Base-by-base conservation (phyloP, 2,113 vertebrate species). In the Tonatia bakeri region DNA sequence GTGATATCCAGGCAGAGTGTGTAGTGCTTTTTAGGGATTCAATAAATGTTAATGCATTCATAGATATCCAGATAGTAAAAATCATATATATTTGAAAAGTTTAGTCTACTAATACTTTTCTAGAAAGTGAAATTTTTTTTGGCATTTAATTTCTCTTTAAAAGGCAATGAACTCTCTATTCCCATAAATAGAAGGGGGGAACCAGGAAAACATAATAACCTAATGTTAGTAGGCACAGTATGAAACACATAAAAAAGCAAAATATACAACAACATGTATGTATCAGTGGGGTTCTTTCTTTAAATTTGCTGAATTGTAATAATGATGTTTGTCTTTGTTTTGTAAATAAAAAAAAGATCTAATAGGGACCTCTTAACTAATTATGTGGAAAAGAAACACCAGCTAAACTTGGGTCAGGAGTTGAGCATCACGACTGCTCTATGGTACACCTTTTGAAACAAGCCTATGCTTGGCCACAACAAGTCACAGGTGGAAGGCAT, bases 241-340 rank as follows among this genome's bases (percentile, higher is more conserved):
- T 69, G 26, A 96, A 95, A 83, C 50, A 93, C 93, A 61, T 84
- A 54, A 69, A 93, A 89, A 83, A 86, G 4, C 38, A 91, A 95
- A 92, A 92, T 64, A 33, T 65, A 83, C 12, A 91, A 73, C 10
- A 85, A n/a, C 13, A 72, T 73, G 33, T 87, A 72, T 73, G 33
- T 87, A 61, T 72, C 80, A 83, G 5, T 36, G n/a, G 26, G 16
- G 0, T 86, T 94, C 20, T 12, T 94, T 91, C 40, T 86, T 36
- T 20, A 92, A 82, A 76, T 87, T 54, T 67, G n/a, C 20, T 69
- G 12, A 88, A 61, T 70, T 96, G 11, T 40, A 91, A 69, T 76
- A 90, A 88, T 83, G 20, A 88, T 59, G 4, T 54, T 90, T 88
- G 22, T 17, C 45, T 94, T 77, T 77, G 56, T 64, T 80, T 87